Base-by-base conservation (phyloP, 2,113 vertebrate species). In the Sphaerodactylus townsendi region DNA sequence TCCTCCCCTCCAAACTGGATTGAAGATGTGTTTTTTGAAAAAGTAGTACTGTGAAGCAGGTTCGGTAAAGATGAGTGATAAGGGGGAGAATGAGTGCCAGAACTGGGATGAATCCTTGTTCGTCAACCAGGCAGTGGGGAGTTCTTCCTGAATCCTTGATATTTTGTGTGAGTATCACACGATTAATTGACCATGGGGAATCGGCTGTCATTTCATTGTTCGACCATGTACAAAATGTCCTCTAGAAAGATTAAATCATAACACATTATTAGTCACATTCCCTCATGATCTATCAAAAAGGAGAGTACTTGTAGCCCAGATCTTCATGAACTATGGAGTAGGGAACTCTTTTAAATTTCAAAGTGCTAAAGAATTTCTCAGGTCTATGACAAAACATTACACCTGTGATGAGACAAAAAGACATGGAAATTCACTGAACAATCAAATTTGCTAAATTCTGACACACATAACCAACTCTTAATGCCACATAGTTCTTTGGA, bases 221-320 rank as follows among this genome's bases (percentile, higher is more conserved):
- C 17, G 8, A 0, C 56, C 48, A 23, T 81, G 53, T 3, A 28
- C 75, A 17, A 14, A 1, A 13, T 10, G 37, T 10, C 9, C 21
- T 82, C 3, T 62, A 13, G n/a, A 8, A 87, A 10, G 25, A 83
- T 1, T 75, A 14, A 10, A 87, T 87, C 87, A 37, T 86, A 39
- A 2, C 39, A 77, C 68, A 44, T 79, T 48, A 48, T 30, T 46
- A n/a, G 23, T 44, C 41, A 46, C 79, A 79, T 25, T 82, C 78
- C 48, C 21, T 13, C 5, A 25, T 6, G 39, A 89, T 86, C 53
- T 6, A 28, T 41, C 15, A 21, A 41, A 85, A 88, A 9, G 19
- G 9, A 33, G 9, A 10, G 86, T 23, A 48, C 1, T 77, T 53
- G 48, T 84, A 69, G 5, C 76, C 30, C 46, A 37, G 62, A 28